Conservation (phyloP, 37 sponge, comb jelly and placozoan genomes). For the Spongia lamella region DNA sequence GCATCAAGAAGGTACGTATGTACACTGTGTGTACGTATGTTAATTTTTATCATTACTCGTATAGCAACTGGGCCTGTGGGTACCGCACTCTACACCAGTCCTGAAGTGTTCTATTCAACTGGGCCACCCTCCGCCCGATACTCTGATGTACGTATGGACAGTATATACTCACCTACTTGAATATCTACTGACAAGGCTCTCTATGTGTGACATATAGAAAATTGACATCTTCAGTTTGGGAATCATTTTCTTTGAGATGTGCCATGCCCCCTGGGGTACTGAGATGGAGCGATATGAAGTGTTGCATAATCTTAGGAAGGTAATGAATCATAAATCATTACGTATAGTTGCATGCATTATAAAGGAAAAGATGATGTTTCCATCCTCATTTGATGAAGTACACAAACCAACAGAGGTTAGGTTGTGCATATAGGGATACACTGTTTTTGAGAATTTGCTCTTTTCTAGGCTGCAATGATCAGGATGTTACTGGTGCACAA, state of each 20-base stretch:
- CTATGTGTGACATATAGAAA: slow-evolving; percentile 49
- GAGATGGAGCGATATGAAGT: slow-evolving; percentile 78
- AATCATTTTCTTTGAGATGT: slow-evolving; percentile 97
- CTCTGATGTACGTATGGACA: neutral
- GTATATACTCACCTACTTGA: neutral
- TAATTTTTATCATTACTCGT: neutral
- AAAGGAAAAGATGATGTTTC: neutral
- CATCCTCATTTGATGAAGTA: neutral
- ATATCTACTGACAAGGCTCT: neutral
- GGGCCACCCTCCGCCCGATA: no score
- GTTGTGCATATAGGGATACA: neutral
- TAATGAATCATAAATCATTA: slow-evolving; percentile 4
- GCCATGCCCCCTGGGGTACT: slow-evolving; percentile 66
- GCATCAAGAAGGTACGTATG: no score
- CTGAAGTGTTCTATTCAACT: slow-evolving; percentile 54
- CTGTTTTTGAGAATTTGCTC: neutral
- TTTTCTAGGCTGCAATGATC: slow-evolving; percentile 49
- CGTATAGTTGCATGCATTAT: neutral
- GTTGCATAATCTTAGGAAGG: slow-evolving; percentile 44
- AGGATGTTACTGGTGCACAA: slow-evolving; percentile 66
- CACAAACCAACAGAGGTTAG: neutral
- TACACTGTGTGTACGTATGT: no score
- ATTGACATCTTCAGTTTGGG: slow-evolving; percentile 97
- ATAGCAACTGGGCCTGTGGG: slow-evolving; percentile 73
- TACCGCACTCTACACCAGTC: slow-evolving; percentile 74